Evolutionary conservation across 2,888 invertebrate genomes (phyloP), one percentile per base, ranked within the genome.

Genomic region (Diaphora mendica): DNA sequence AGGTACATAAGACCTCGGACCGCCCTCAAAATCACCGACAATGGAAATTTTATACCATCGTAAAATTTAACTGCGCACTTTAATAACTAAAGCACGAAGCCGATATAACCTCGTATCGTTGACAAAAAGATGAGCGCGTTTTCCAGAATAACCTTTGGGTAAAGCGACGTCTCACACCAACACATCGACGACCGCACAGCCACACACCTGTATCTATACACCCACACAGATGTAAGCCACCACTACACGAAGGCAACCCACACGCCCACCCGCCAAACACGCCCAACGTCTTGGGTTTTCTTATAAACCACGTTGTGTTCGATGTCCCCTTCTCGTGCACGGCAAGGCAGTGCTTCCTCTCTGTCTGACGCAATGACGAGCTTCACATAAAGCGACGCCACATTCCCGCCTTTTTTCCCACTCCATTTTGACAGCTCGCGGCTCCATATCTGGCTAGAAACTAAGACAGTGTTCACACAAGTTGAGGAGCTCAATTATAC

Each of bases 391-490:
- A 95, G 93, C 92, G 94, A 92, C 87, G 95, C 95, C 96, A 92
- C 96, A 96, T 96, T 96, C 96, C 96, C 96, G 96, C 96, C 96
- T 96, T 96, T 96, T 96, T 96, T 96, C 95, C 95, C 95, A 95
- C 95, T 95, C 95, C 95, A 95, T 95, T 95, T 95, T 95, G 95
- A 95, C 95, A 95, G 95, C 93, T 95, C 95, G 95, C 90, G 95
- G 95, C 95, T 94, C 95, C 95, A 95, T 95, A 95, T 95, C 95
- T 95, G 94, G 95, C 93, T 93, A 90, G 91, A 91, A 91, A 88
- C 87, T 95, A 95, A 95, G 94, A 94, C 93, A 85, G 93, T 82
- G 95, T 93, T 92, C 95, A 95, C 94, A 94, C 84, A 85, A 83
- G 71, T 80, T 72, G 70, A 77, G 67, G 72, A 82, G 68, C 72